Evolutionary conservation across 2,888 invertebrate genomes (phyloP), one percentile per base, ranked within the genome.

Genomic region (Chelonus formosanus): DNA sequence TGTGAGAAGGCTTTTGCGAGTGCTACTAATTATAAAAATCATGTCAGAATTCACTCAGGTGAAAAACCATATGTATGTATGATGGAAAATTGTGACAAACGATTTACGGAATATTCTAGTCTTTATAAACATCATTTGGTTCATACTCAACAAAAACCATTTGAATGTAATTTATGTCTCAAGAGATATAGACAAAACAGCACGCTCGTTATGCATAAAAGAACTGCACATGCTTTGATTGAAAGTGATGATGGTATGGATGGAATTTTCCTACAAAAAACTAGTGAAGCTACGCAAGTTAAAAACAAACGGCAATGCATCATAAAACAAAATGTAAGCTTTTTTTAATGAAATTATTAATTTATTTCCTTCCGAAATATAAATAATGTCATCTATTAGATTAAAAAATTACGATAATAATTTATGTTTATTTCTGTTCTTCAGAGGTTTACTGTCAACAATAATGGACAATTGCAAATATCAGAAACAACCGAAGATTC

Each of bases 31-130:
- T 90, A 88, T 75, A 90, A 90, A 77, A 90, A 90, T 79, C 91
- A 91, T 75, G 85, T 89, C 71, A 83, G 91, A 65, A 90, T 90
- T 74, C 90, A 90, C 80, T 89, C 90, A 52, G 90, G 90, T 31
- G 90, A 90, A 77, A 90, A 90, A 76, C 90, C 90, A 0, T 91
- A 89, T 74, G 86, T 87, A 31, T 91, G 90, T 76, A 83, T 86
- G 8, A 86, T 89, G 8, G 83, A 85, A 72, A 88, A 87, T 56
- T 91, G 90, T 79, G 87, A 87, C 32, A 89, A 89, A 76, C 84
- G 89, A 55, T 91, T 91, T 75, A 90, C 90, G 1, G 91, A 91
- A 78, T 91, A 90, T 78, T 90, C 90, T 58, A 90, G 90, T 73
- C 85, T 90, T 20, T 90, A 90, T 79, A 90, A 90, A 76, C 90